Evolutionary conservation across 2,888 invertebrate genomes (phyloP), one percentile per base, ranked within the genome.

Genomic region (Deilephila elpenor): DNA sequence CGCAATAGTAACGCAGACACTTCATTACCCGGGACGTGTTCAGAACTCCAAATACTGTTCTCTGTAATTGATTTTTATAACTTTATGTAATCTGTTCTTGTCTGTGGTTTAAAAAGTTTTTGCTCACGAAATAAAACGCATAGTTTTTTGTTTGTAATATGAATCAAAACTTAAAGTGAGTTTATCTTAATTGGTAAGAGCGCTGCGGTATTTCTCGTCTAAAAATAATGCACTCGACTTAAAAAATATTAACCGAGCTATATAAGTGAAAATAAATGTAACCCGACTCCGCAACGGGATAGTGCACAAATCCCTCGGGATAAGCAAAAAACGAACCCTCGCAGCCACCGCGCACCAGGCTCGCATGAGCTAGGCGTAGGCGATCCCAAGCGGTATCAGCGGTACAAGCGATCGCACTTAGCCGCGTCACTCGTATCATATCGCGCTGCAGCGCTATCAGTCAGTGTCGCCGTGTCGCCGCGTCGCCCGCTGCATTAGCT

Each of bases 381-480:
- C 70, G 70, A 70, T 73, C 71, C 73, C 73, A 71, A 32, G 73
- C 71, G 73, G 73, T 94, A 94, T 94, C 94, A 84, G 86, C 81
- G 84, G 80, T 91, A 93, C 94, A 94, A 93, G 94, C 92, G 93
- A 93, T 93, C 91, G 93, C 93, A 93, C 93, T 94, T 92, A 93
- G 84, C 89, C 88, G 86, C 89, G 90, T 91, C 92, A 89, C 88
- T 87, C 84, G 86, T 92, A 90, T 91, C 90, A 91, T 92, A 93
- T 92, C 93, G 89, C 86, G 88, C 85, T 88, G 90, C 89, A 85
- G 87, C 89, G 88, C 91, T 93, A 93, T 93, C 93, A 91, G 88
- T 92, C 93, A 92, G 91, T 91, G 91, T 91, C 92, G 91, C 86
- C 86, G 67, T 67, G 67, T 67, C 67, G 67, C 67, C 67, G 67